These are phyloP conservation scores for Podilymbus podiceps DNA, from an alignment of 2,113 vertebrate species.

Conservation along the genomic window DNA sequence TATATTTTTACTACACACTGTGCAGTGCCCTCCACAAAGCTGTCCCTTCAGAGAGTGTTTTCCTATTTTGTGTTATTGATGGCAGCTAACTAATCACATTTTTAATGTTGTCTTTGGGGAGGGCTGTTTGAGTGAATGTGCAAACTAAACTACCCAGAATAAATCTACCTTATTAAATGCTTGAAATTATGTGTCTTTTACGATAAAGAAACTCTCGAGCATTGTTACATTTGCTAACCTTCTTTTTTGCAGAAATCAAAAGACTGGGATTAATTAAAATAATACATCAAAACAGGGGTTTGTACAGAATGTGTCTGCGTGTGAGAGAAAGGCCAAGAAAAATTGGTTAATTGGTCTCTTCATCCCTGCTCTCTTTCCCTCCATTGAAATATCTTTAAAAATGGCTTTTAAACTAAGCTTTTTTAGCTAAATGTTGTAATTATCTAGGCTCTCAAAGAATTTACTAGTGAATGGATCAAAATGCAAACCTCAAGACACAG, in stretches of 20 bases:
- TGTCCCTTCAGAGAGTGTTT: constrained; percentile 88
- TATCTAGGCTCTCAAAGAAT: background rate
- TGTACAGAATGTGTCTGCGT: constrained; percentile 72
- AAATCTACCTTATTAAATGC: constrained; percentile 91
- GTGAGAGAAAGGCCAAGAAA: constrained; percentile 79
- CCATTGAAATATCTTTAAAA: constrained; percentile 65
- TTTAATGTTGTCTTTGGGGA: constrained; percentile 91
- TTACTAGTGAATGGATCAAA: background rate
- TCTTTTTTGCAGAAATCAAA: constrained; percentile 82
- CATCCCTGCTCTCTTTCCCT: constrained; percentile 67
- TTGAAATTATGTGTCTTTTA: constrained; percentile 88
- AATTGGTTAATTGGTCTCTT: constrained; percentile 84
- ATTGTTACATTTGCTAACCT: constrained; percentile 85
- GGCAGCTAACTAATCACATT: constrained; percentile 91
- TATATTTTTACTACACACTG: constrained; percentile 90
- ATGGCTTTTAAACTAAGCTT: constrained; percentile 55
- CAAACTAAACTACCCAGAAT: constrained; percentile 87
- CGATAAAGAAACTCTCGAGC: constrained; percentile 84
- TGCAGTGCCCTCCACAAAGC: constrained; percentile 86
- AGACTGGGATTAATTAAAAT: constrained; percentile 87
- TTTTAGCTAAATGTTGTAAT: constrained; percentile 47
- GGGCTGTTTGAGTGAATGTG: constrained; percentile 84
- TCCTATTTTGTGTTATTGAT: constrained; percentile 89
- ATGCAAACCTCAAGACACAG: background rate
- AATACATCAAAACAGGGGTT: constrained; percentile 83